Evolutionary conservation across 2,888 invertebrate species (phyloP).

Genomic region (Drosophila subsilvestris): DNA sequence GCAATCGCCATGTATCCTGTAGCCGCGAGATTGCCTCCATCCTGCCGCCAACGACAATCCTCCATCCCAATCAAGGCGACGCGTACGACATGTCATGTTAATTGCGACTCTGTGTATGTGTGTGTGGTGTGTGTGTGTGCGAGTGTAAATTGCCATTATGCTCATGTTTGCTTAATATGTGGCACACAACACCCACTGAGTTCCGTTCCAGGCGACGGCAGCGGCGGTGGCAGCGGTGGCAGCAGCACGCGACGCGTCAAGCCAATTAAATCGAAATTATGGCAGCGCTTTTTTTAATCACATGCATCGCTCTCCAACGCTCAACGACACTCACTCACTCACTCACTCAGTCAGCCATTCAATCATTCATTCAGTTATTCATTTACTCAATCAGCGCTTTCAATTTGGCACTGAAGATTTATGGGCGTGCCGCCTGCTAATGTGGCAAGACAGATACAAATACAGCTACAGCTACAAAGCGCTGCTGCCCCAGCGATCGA

Average conservation of each 20-base stretch:
- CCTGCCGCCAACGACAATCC: constrained; percentile 23
- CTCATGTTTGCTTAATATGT: constrained; percentile 78
- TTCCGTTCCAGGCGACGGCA: constrained; percentile 26
- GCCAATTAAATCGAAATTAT: constrained; percentile 76
- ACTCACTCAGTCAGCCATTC: constrained; percentile 6
- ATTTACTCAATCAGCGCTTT: constrained; percentile 50
- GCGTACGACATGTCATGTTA: constrained; percentile 76
- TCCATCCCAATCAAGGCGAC: constrained; percentile 68
- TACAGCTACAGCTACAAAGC: constrained; percentile 33
- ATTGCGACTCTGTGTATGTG: constrained; percentile 53
- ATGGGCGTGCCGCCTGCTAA: constrained; percentile 62
- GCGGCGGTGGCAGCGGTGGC: constrained; percentile 16
- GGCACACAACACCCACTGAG: constrained; percentile 52
- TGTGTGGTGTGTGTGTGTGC: constrained; percentile 20
- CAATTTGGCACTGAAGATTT: constrained; percentile 68
- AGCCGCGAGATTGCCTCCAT: constrained; percentile 11
- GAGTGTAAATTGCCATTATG: constrained; percentile 73
- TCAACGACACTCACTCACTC: not conserved
- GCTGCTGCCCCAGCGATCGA: constrained; percentile 15
- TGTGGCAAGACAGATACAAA: constrained; percentile 33
- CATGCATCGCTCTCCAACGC: constrained; percentile 55
- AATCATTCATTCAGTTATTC: constrained; percentile 13
- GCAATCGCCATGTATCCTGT: constrained; percentile 54
- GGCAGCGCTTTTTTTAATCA: constrained; percentile 71
- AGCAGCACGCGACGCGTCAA: constrained; percentile 72